Conservation (phyloP, 2,797 vertebrate species). For the Denticeps clupeoides region DNA sequence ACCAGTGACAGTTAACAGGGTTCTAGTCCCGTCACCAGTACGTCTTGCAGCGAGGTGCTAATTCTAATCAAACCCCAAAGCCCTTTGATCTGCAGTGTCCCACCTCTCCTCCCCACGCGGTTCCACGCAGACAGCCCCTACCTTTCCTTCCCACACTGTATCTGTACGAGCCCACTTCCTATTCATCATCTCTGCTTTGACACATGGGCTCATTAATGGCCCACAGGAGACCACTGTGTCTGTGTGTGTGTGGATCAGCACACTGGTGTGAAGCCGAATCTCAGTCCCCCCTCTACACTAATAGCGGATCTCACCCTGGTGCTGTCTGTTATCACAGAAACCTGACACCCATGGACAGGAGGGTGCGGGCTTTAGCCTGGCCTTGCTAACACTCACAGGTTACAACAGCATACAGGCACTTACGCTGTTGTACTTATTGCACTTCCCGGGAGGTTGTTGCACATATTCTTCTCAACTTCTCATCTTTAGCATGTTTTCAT, state of each 20-base stretch:
- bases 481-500: no score
- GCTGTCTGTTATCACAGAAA: conserved; percentile 18
- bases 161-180: conserved; percentile 44
- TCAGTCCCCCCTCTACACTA: conserved; percentile 12
- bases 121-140: conserved; percentile 6
- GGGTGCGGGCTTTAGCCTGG: background rate
- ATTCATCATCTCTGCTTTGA: conserved; percentile 52
- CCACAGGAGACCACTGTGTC: conserved; percentile 3
- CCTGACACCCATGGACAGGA: background rate
- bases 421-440: background rate
- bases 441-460: background rate
- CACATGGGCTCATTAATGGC: conserved; percentile 26
- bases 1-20: no score
- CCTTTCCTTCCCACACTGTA: conserved; percentile 36
- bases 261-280: conserved; percentile 17
- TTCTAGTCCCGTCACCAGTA: background rate
- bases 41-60: conserved; percentile 45
- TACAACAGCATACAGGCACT: no score
- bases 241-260: conserved; percentile 4
- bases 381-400: background rate
- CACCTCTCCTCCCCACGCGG: conserved; percentile 21
- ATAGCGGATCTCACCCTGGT: conserved; percentile 18
- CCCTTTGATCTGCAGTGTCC: conserved; percentile 59
- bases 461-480: no score
- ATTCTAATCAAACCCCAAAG: conserved; percentile 44